Conservation (phyloP, 2,797 vertebrate species). For the Molothrus aeneus region DNA sequence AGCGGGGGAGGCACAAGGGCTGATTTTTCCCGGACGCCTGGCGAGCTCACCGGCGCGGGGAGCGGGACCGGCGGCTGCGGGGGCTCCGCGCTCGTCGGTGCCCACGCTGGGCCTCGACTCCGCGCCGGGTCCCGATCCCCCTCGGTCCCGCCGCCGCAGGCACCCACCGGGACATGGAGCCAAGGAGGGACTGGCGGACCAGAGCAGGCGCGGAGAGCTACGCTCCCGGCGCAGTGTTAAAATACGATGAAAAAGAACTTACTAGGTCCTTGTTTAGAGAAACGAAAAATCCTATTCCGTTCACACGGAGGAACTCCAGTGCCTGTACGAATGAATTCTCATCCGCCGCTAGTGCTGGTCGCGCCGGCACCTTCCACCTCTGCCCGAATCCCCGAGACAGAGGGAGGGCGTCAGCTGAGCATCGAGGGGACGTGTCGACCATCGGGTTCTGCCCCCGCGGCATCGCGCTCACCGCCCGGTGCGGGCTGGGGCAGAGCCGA, state of each 20-base stretch:
- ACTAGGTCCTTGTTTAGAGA: neutral
- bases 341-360: too few species aligned
- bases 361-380: neutral
- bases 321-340: neutral
- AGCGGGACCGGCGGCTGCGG: neutral
- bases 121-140: fast-evolving
- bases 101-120: neutral
- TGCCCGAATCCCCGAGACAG: neutral
- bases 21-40: neutral
- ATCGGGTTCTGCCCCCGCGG: neutral
- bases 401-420: neutral
- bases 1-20: neutral
- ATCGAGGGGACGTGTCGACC: neutral
- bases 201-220: neutral
- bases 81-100: neutral
- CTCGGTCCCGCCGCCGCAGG: neutral
- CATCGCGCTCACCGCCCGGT: neutral
- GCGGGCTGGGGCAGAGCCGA: too few species aligned
- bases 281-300: neutral
- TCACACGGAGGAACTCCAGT: neutral
- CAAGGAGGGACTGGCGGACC: too few species aligned
- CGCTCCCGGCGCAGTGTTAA: fast-evolving
- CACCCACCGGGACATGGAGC: too few species aligned
- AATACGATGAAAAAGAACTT: neutral
- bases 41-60: neutral